phyloP scores from a whole-genome alignment of 2,113 vertebrate genomes.

The Orientallactaga bullata region DNA sequence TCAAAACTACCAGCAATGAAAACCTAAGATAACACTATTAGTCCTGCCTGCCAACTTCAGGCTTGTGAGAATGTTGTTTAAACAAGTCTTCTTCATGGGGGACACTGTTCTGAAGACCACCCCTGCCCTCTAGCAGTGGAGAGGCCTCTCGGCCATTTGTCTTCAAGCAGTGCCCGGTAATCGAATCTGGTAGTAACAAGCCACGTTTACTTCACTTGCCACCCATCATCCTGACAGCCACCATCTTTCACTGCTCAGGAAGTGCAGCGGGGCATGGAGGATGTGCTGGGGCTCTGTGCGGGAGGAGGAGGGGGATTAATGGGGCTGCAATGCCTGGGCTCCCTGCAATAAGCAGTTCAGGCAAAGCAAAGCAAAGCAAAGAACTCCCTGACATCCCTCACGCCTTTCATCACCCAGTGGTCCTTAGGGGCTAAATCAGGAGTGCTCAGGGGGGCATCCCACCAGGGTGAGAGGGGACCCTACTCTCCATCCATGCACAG shows the following conservation, averaged over 20 bases:
- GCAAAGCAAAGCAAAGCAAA: background rate
- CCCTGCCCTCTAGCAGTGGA: background rate
- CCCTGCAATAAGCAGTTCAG: background rate
- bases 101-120: background rate
- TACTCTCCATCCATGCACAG: background rate
- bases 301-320: background rate
- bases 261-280: constrained; percentile 59
- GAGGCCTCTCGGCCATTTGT: background rate
- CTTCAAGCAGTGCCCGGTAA: constrained; percentile 38
- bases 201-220: constrained; percentile 61
- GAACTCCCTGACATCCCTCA: background rate
- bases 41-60: background rate
- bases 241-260: constrained; percentile 61
- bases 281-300: background rate
- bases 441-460: background rate
- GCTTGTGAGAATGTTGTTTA: background rate
- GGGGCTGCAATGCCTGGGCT: background rate
- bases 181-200: constrained; percentile 67
- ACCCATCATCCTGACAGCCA: constrained; percentile 70
- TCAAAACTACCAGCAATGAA: background rate
- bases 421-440: background rate
- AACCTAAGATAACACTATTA: background rate
- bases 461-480: background rate
- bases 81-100: background rate
- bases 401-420: background rate